phyloP scores from a whole-genome alignment of 2,888 invertebrate species.

The Cecidostiba fungosa region DNA sequence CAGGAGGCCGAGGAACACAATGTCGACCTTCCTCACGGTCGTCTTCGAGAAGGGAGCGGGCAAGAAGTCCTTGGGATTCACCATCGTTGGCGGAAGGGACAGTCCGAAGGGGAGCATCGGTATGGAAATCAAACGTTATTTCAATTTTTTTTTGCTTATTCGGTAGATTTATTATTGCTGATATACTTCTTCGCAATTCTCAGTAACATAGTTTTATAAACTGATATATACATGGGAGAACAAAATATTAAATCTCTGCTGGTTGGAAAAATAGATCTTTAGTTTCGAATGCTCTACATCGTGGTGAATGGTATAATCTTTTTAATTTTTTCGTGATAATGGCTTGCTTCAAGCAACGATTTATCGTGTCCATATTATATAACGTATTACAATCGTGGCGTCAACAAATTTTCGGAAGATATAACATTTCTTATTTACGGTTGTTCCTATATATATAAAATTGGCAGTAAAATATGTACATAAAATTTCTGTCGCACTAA shows the following conservation, averaged over 20 bases:
- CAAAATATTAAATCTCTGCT: constrained; percentile 2
- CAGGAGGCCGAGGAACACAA: constrained; percentile 85
- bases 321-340: neutral
- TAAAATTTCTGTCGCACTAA: constrained; percentile 6
- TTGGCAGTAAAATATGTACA: constrained; percentile 11
- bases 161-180: neutral
- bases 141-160: neutral
- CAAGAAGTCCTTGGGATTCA: constrained; percentile 93
- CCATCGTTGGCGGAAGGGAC: constrained; percentile 93
- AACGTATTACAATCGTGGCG: neutral
- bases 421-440: neutral
- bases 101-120: constrained; percentile 91
- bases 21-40: constrained; percentile 87
- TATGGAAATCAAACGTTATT: constrained; percentile 63
- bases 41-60: constrained; percentile 90
- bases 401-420: neutral
- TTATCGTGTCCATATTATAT: neutral
- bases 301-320: neutral
- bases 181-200: neutral
- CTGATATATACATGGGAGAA: constrained; percentile 9
- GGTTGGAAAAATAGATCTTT: constrained; percentile 24
- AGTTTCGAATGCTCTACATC: neutral
- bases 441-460: neutral
- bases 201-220: constrained; percentile 6
- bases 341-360: neutral